Percentiles rank a stretch among this genome's conserved stretches.
Evolutionary conservation across 2,797 vertebrate species (phyloP).

Genomic region (Sardinella longiceps): DNA sequence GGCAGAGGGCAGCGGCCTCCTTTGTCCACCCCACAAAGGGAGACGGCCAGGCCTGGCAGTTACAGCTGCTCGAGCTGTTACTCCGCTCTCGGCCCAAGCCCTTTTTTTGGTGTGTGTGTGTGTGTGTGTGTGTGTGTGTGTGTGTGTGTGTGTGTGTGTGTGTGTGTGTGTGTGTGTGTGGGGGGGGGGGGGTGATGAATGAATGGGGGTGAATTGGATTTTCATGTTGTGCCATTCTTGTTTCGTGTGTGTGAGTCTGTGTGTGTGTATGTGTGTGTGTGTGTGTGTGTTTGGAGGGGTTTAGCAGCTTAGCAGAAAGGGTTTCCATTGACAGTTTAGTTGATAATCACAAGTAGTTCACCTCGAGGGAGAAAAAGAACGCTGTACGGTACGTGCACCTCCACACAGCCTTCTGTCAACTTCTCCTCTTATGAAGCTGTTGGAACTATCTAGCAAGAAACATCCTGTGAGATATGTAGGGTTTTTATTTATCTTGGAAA

Average conservation of each 20-base stretch:
- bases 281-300: not conserved
- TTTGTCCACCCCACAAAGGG: conserved; percentile 73
- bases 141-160: conserved; percentile 32
- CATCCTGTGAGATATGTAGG: too few relatives aligned
- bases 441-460: not conserved
- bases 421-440: too few relatives aligned
- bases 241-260: not conserved
- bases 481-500: not conserved
- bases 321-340: not conserved
- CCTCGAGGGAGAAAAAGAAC: not conserved
- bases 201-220: not conserved
- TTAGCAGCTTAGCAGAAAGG: not conserved
- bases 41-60: conserved; percentile 68
- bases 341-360: not conserved
- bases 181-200: conserved; percentile 19
- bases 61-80: conserved; percentile 54
- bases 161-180: too few relatives aligned
- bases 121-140: conserved; percentile 29
- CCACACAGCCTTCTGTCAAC: too few relatives aligned
- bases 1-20: conserved; percentile 73
- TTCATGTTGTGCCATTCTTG: not conserved
- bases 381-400: not conserved
- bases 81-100: not conserved
- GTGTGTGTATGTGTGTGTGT: too few relatives aligned
- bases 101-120: conserved; percentile 24